phyloP scores from a whole-genome alignment of 2,888 invertebrate species.

The Timema cristinae region DNA sequence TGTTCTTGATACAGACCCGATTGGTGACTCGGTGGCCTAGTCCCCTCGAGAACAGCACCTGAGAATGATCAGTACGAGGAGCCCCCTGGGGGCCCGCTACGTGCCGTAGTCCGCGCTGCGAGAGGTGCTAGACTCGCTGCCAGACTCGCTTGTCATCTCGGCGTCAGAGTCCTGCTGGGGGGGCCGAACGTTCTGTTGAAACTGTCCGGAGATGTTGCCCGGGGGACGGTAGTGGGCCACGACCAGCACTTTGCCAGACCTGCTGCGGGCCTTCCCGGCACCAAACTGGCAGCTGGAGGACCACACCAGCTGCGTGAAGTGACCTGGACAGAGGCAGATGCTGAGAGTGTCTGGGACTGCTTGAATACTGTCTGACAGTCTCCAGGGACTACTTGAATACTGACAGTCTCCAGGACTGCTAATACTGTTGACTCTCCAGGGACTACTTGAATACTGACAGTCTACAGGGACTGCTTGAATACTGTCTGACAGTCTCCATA shows the following conservation, averaged over 20 bases:
- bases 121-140: slow-evolving; percentile 28
- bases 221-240: slow-evolving; percentile 82
- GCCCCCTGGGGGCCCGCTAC: slow-evolving; percentile 17
- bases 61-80: background rate
- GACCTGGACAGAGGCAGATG: slow-evolving; percentile 53
- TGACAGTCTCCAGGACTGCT: no score
- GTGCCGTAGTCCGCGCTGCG: slow-evolving; percentile 26
- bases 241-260: slow-evolving; percentile 74
- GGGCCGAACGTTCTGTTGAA: slow-evolving; percentile 72
- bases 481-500: no score
- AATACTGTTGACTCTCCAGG: no score
- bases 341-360: no score
- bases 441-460: no score
- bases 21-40: no score
- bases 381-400: no score
- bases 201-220: slow-evolving; percentile 70
- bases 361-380: no score
- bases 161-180: slow-evolving; percentile 46
- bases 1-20: no score
- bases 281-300: slow-evolving; percentile 70
- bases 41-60: no score
- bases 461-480: no score
- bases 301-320: slow-evolving; percentile 87
- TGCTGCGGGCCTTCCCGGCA: slow-evolving; percentile 73
- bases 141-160: slow-evolving; percentile 29